Base-by-base conservation (phyloP, 2,113 vertebrate species). In the Coptodon rendalli region DNA sequence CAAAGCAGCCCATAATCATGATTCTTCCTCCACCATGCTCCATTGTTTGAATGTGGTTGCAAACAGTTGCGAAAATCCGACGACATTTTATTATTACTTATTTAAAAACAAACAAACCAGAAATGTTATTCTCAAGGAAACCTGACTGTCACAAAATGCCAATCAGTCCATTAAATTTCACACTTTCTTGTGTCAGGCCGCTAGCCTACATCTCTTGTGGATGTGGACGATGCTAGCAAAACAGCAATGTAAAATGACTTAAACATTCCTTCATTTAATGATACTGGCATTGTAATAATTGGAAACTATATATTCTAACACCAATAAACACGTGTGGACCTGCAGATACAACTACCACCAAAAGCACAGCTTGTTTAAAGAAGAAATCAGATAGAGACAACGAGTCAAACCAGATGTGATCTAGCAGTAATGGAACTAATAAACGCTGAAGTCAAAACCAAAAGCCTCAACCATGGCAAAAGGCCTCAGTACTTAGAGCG, bases 401-500 rank as follows among this genome's bases (percentile, higher is more conserved):
- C 19, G 16, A 13, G 36, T 86, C 82, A 48, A 54, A 93, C 89
- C 76, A 61, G 86, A 27, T 89, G 48, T 76, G 24, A 86, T 59
- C 83, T 61, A 87, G 9, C 8, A 29, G n/a, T 81, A 81, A 80
- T 81, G 29, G 61, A 40, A 22, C 80, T 80, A 59, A 81, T 86
- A 84, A 87, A 66, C 68, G 24, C 38, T 48, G 8, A 61, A 13
- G 7, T 48, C 10, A 24, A 73, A 90, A 52, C 71, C 61, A 45
- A 89, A 84, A 52, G 59, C 9, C 79, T 80, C 73, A 50, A n/a
- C 83, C 52, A 81, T 6, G 19, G 63, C 43, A 81, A 38, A 36
- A 56, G 53, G 82, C 89, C 85, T 84, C 53, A 24, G 54, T 43
- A 89, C 63, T 90, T 90, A 68, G 31, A 84, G 81, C 22, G 8